Evolutionary conservation across 2,113 vertebrate species (phyloP).

Genomic region (Mirza zaza): DNA sequence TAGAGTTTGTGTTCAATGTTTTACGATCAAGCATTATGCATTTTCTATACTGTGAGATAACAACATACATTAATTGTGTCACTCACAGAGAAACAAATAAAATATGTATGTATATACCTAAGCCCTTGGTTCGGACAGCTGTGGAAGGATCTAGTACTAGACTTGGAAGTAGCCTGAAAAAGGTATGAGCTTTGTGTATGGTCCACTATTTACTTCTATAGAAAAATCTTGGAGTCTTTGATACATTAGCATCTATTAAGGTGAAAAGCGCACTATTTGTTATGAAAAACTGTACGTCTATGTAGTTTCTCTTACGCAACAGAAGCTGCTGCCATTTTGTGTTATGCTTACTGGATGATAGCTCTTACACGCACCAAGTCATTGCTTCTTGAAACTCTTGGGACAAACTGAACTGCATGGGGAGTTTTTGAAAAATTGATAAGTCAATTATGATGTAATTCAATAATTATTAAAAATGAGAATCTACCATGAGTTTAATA

Average conservation of each 20-base stretch:
- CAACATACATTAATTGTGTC: neutral
- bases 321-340: neutral
- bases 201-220: neutral
- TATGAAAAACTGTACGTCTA: neutral
- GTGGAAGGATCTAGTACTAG: neutral
- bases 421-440: neutral
- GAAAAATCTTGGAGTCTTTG: neutral
- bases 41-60: neutral
- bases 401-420: neutral
- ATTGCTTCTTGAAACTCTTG: neutral
- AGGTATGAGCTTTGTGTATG: neutral
- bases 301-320: neutral
- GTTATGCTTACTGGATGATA: neutral
- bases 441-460: neutral
- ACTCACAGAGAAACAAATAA: slow-evolving; percentile 17
- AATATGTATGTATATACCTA: neutral
- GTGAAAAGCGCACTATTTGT: neutral
- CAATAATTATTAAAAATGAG: neutral
- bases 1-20: neutral
- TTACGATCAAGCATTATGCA: neutral
- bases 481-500: neutral
- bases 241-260: neutral
- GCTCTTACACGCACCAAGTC: neutral
- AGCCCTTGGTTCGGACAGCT: neutral
- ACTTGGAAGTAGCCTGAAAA: neutral